Base-by-base conservation (phyloP, 2,888 invertebrate genomes). In the Temnothorax unifasciatus region DNA sequence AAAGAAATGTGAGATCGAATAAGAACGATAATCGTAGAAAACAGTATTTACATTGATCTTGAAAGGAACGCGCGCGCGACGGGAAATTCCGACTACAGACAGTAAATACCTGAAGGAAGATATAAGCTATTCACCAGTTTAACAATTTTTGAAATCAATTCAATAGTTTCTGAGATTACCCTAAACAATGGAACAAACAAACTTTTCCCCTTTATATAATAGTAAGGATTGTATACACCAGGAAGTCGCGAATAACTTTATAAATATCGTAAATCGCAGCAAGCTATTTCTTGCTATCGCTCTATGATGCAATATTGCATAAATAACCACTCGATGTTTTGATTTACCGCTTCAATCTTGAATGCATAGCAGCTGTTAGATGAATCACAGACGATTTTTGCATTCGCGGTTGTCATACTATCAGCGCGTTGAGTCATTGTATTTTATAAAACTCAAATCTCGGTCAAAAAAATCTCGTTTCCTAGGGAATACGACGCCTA, bases 321-420 rank as follows among this genome's bases (percentile, higher is more conserved):
- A 81, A 81, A 71, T 61, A 79, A 69, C 44, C 66, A 69, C 41
- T 71, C 34, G 34, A 71, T 47, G 47, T 54, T 47, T 66, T 57
- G 38, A 69, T 59, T 69, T 69, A 69, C 57, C 47, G 69, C 69
- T 79, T 50, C 34, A 68, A 79, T 57, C 59, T 29, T 54, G 79
- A 81, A 61, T 61, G 61, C 79, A 47, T 34, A 50, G 13, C 79
- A 81, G 79, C 59, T 81, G 79, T 50, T 81, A 69, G 71, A 81
- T 59, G 79, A 81, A 69, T 81, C 69, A 81, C 59, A 18, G 18
- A 59, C 18, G 71, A 69, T 59, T 81, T 61, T 81, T 81, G 59
- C 25, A 50, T 71, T 59, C 41, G 79, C 69, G 52, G 59, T 47
- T 54, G 77, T 68, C 54, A 77, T 38, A 29, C 29, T 57, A 34